Evolutionary conservation across 2,113 vertebrate species (phyloP).

Genomic region (Dipodomys spectabilis): DNA sequence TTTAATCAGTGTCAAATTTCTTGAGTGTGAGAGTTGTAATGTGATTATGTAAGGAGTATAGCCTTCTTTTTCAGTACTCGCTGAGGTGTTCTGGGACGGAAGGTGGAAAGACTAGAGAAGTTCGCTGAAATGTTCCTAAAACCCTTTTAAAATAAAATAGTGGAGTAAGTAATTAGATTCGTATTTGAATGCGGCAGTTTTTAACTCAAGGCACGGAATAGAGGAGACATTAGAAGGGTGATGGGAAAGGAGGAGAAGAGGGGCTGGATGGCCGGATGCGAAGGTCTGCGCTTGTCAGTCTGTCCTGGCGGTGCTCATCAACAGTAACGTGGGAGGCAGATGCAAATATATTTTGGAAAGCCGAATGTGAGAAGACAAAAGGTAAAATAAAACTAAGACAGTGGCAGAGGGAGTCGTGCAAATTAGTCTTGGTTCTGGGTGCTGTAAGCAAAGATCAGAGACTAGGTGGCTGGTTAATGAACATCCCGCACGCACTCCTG

Average conservation of each 20-base stretch:
- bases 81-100: background rate
- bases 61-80: background rate
- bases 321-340: background rate
- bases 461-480: background rate
- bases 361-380: background rate
- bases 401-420: background rate
- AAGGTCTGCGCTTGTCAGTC: background rate
- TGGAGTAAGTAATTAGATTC: background rate
- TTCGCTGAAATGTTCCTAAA: background rate
- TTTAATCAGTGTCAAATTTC: background rate
- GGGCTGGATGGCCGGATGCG: fast-evolving
- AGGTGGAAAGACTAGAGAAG: background rate
- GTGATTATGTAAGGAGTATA: background rate
- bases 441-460: background rate
- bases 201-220: background rate
- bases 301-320: background rate
- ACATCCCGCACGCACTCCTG: background rate
- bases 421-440: background rate
- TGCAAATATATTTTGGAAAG: background rate
- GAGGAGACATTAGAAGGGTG: background rate
- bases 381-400: background rate
- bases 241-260: fast-evolving
- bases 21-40: background rate
- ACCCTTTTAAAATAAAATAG: background rate
- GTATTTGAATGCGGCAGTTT: background rate